These are phyloP conservation scores for Girardinichthys multiradiatus DNA, from an alignment of 2,113 vertebrate genomes.

Conservation along the genomic window DNA sequence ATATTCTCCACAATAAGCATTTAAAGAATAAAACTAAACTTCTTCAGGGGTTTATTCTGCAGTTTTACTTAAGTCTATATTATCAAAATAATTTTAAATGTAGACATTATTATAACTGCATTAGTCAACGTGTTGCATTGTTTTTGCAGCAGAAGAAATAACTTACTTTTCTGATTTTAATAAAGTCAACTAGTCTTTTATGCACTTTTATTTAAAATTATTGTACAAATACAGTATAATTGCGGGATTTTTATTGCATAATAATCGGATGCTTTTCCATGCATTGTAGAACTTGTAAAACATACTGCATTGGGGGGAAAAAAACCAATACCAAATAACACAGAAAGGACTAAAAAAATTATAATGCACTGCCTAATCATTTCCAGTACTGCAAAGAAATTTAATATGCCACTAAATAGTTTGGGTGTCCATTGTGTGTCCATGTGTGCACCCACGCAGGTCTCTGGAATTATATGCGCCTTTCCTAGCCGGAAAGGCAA, in stretches of 20 bases:
- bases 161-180: too few species aligned
- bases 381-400: constrained; percentile 27
- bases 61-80: too few species aligned
- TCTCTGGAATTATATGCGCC: constrained; percentile 30
- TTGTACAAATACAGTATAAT: too few species aligned
- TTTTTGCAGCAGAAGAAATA: too few species aligned
- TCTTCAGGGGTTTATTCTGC: too few species aligned
- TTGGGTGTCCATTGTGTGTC: constrained; percentile 24
- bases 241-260: too few species aligned
- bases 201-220: too few species aligned
- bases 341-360: constrained; percentile 28
- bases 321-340: not conserved
- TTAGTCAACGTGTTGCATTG: too few species aligned
- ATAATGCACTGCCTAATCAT: constrained; percentile 14
- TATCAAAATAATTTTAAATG: too few species aligned
- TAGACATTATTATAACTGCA: too few species aligned
- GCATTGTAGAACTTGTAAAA: not conserved
- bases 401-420: constrained; percentile 41
- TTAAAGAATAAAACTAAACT: not conserved
- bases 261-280: too few species aligned
- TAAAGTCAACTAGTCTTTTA: too few species aligned
- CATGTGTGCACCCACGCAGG: constrained; percentile 33
- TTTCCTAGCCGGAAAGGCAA: constrained; percentile 48
- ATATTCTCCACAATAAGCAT: not conserved
- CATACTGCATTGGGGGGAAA: not conserved